These are phyloP conservation scores for Ditylenchus weischeri DNA, from an alignment of 2,888 invertebrate species.

Conservation along the genomic window DNA sequence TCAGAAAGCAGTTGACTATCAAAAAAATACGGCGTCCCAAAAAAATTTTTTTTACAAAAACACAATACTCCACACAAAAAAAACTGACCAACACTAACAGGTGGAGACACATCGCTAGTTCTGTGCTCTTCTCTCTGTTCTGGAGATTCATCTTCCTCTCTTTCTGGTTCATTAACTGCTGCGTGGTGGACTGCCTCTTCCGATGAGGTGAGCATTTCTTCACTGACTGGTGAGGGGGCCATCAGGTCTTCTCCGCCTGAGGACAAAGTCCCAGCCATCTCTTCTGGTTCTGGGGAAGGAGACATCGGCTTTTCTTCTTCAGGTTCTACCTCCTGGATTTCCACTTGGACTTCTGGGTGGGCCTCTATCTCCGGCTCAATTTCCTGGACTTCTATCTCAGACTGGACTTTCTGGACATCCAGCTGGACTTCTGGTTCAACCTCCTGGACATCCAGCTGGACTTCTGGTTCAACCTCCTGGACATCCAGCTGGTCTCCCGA, in stretches of 20 bases:
- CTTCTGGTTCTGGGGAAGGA: no score
- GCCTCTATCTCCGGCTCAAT: conserved; percentile 3
- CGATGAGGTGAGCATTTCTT: no score
- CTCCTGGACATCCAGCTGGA: not conserved
- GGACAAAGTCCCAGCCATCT: no score
- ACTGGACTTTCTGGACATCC: not conserved
- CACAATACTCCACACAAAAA: not conserved
- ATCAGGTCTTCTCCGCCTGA: no score
- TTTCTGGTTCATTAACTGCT: no score
- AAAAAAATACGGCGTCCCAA: not conserved
- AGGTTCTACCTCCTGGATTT: conserved; percentile 3
- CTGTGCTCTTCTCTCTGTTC: no score
- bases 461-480: not conserved
- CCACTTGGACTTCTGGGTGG: not conserved
- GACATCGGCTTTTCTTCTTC: conserved; percentile 12
- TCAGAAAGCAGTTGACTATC: not conserved
- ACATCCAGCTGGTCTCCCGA: not conserved
- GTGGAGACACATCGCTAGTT: conserved; percentile 4
- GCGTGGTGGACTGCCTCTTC: no score
- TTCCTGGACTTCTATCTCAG: conserved; percentile 3
- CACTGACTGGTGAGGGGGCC: not conserved
- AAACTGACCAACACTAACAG: conserved; percentile 15
- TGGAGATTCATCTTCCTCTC: no score
- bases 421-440: not conserved
- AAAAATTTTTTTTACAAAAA: not conserved